Evolutionary conservation across 2,113 vertebrate genomes (phyloP), one percentile per base, ranked within the genome.

Genomic region (Serinus canaria): DNA sequence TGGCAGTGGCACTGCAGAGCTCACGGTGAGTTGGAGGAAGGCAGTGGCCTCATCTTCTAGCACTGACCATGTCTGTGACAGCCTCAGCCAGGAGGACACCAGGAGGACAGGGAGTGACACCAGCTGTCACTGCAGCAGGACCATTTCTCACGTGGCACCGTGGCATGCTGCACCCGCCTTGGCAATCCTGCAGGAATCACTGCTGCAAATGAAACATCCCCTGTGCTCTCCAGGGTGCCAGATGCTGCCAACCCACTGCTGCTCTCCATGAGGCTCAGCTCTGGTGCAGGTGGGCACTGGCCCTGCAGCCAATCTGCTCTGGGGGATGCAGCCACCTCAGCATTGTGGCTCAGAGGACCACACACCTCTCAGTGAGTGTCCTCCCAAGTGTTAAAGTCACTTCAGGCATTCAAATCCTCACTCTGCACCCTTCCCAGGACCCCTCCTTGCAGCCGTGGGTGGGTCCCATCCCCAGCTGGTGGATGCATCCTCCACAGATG

Each of bases 161-260:
- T 0, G 1, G 47, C 1, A 5, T 49, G 63, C 19, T 0, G 39
- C 49, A 6, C n/a, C 35, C 3, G 0, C 4, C 1, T 3, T 2
- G 2, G 63, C 3, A 4, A 20, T n/a, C 76, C 92, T 63, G 56
- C 30, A 31, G 64, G 11, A 37, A 37, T 7, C 4, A 3, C 30
- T 43, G 2, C 35, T 35, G 21, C 7, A 11, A 47, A 13, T 2
- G 33, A 44, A 76, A 43, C 9, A 1, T 2, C 8, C 23, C n/a
- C 41, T 13, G 3, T 4, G 8, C 50, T 47, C 25, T 50, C 22
- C 50, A 22, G 30, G 43, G 24, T 17, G 27, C 31, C 13, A 53
- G 59, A 4, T 1, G 6, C 94, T 60, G 62, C 44, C 13, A 25
- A 24, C 7, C 46, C n/a, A 3, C 27, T 55, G 12, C 64, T 47